These are phyloP conservation scores for Micrasema minimum DNA, from an alignment of 1,140 invertebrate genomes.

Conservation along the genomic window DNA sequence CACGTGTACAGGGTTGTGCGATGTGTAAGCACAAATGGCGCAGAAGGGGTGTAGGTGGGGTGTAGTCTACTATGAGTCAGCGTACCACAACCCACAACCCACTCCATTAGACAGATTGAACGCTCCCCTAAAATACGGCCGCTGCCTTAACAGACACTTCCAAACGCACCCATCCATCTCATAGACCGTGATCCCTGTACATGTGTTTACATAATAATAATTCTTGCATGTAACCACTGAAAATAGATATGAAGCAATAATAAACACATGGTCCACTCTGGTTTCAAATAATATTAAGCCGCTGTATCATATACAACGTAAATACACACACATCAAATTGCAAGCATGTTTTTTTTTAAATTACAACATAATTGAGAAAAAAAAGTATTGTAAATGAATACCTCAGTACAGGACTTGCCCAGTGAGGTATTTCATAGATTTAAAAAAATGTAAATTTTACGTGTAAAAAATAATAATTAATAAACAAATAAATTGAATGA, in stretches of 20 bases:
- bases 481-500: no score
- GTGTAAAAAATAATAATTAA: no score
- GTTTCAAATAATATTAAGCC: not conserved
- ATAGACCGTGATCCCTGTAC: constrained; percentile 5
- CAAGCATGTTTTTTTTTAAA: no score
- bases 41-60: constrained; percentile 26
- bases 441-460: no score
- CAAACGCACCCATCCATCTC: constrained; percentile 17
- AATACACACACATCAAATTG: no score
- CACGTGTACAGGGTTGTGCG: not conserved
- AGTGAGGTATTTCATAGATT: no score
- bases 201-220: not conserved
- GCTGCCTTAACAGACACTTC: no score
- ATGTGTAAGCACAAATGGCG: constrained; percentile 24
- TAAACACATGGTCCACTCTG: not conserved
- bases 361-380: no score
- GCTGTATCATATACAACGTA: no score
- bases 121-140: constrained; percentile 34
- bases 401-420: no score
- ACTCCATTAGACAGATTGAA: constrained; percentile 40
- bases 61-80: constrained; percentile 26
- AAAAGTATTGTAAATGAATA: no score
- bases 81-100: constrained; percentile 18
- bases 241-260: constrained; percentile 25
- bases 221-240: constrained; percentile 3